Base-by-base conservation (phyloP, 2,797 vertebrate species). In the Mycteria americana region DNA sequence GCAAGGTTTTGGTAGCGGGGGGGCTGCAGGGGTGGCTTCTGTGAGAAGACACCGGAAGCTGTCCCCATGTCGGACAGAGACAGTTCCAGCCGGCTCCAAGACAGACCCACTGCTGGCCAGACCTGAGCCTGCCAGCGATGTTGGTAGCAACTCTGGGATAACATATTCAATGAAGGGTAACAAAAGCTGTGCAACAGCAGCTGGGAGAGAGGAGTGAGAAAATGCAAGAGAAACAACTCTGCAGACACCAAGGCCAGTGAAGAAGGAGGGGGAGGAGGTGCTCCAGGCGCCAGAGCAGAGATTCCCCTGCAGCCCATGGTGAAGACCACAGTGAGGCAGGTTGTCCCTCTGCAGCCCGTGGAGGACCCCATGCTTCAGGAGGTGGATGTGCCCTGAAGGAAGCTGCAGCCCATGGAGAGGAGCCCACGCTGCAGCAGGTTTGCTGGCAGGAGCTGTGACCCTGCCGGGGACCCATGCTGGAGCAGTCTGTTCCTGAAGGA, bases 391-490 rank as follows among this genome's bases (percentile, higher is more conserved):
- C 13, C 27, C 37, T 35, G 23, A 77, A 64, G 23, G 19, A 77
- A 24, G 28, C 37, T 72, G 24, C 9, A 80, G 18, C 14, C 31
- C 7, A 3, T 28, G 22, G 31, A 67, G 25, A 79, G 27, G 3
- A 54, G 22, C 15, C 22, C 10, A 48, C 0, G 0, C 6, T 43
- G 54, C 35, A 24, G 18, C 41, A 54, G 23, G 13, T 74, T 37
- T 43, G 15, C 31, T 68, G 48, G 25, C 35, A 54, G 28, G 27
- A 68, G 6, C 4, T 62, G 27, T 62, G 35, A 37, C 15, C 5
- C 24, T 0, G 1, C 3, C 4, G 46, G 17, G 4, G 19, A 65
- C 27, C 4, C 6, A 19, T 0, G 0, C 6, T 16, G 18, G 8
- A 46, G 11, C 12, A 41, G 15, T 59, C 12, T 2, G 8, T 8